phyloP scores from a whole-genome alignment of 2,888 invertebrate species.

The Athetis lepigone region DNA sequence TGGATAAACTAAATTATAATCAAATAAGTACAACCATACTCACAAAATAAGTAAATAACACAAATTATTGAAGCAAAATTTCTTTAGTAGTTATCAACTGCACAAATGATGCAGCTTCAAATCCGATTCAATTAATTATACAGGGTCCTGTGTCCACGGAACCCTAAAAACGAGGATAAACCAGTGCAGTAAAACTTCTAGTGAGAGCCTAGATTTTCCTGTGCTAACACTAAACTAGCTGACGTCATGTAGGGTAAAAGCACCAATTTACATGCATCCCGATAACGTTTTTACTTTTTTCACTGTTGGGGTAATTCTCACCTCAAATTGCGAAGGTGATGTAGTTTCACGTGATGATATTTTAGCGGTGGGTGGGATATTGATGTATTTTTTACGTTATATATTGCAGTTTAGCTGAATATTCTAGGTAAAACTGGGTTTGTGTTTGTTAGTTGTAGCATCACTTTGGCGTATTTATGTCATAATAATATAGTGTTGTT shows the following conservation, averaged over 20 bases:
- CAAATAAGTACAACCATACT: too few relatives aligned
- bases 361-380: neutral
- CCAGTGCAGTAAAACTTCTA: constrained; percentile 41
- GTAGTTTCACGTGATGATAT: neutral
- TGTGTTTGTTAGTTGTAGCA: too few relatives aligned
- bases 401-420: too few relatives aligned
- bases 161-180: constrained; percentile 15
- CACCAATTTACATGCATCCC: constrained; percentile 9
- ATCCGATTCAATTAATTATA: neutral
- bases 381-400: too few relatives aligned
- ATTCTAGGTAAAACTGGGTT: too few relatives aligned
- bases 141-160: neutral
- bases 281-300: neutral
- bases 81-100: too few relatives aligned
- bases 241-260: constrained; percentile 39
- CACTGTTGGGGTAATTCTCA: neutral
- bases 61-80: too few relatives aligned
- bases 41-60: too few relatives aligned
- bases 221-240: constrained; percentile 49
- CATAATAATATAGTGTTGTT: too few relatives aligned
- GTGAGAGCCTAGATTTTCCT: constrained; percentile 45
- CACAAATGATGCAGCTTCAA: too few relatives aligned
- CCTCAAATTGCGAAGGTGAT: neutral
- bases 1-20: too few relatives aligned
- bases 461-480: too few relatives aligned